These are phyloP conservation scores for Nothura maculosa DNA, from an alignment of 2,797 vertebrate genomes.

Conservation along the genomic window DNA sequence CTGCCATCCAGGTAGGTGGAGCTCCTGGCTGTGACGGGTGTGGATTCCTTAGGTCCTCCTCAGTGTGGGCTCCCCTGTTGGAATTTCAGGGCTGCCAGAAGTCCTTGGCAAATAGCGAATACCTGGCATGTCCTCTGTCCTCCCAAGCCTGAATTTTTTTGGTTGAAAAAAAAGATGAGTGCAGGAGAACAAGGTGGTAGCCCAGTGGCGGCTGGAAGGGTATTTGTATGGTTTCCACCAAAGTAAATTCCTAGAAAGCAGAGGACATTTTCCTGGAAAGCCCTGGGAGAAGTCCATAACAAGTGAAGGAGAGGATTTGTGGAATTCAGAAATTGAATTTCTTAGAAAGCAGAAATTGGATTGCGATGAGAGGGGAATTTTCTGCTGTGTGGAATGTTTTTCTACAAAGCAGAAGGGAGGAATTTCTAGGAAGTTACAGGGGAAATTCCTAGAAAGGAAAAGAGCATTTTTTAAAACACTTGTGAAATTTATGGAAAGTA, in stretches of 20 bases:
- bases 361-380: not conserved
- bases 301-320: not conserved
- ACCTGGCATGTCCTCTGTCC: not conserved
- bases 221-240: not conserved
- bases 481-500: not conserved
- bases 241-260: not conserved
- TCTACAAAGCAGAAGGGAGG: not conserved
- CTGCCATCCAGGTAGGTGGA: conserved; percentile 84
- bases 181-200: not conserved
- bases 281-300: not conserved
- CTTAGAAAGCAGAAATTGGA: not conserved
- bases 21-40: not conserved
- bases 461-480: not conserved
- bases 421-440: not conserved
- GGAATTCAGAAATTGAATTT: not conserved
- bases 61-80: not conserved
- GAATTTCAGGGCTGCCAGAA: not conserved
- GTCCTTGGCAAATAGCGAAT: not conserved
- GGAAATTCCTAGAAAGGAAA: not conserved
- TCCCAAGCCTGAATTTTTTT: not conserved
- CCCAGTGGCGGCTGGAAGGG: not conserved
- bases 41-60: not conserved
- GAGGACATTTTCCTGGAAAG: not conserved
- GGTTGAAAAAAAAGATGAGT: not conserved
- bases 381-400: not conserved